phyloP scores from a whole-genome alignment of 1,140 invertebrate genomes.

The Drosophila truncata region DNA sequence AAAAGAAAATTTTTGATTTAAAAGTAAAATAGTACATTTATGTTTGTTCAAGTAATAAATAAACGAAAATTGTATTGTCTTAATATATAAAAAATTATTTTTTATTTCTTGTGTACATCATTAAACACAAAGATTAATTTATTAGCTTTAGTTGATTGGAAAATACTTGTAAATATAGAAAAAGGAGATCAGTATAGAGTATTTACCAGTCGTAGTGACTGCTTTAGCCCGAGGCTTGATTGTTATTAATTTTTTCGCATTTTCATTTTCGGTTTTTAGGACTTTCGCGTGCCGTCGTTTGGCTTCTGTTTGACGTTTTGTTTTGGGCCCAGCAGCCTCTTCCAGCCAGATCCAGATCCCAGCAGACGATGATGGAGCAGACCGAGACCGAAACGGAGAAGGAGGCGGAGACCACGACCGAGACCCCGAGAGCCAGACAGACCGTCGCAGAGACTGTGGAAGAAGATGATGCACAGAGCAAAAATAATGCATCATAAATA shows the following conservation, averaged over 20 bases:
- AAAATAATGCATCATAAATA: conserved; percentile 1
- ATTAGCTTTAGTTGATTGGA: too few species aligned
- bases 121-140: too few species aligned
- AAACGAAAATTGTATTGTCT: not conserved
- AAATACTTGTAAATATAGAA: not conserved
- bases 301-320: conserved; percentile 64
- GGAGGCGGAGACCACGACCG: conserved; percentile 25
- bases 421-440: conserved; percentile 72
- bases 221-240: conserved; percentile 13
- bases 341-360: conserved; percentile 57
- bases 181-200: conserved; percentile 17
- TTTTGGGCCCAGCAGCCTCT: conserved; percentile 47
- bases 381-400: conserved; percentile 6
- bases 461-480: conserved; percentile 2
- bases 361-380: conserved; percentile 42
- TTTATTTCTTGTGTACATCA: too few species aligned
- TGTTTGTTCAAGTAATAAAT: not conserved
- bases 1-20: not conserved
- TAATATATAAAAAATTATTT: too few species aligned
- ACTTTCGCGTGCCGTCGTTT: conserved; percentile 79
- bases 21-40: not conserved
- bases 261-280: conserved; percentile 75
- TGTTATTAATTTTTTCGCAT: conserved; percentile 77
- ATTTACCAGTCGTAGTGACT: not conserved
- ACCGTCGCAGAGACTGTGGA: conserved; percentile 55